Conservation (phyloP, 2,888 invertebrate genomes). For the Eupithecia inturbata region DNA sequence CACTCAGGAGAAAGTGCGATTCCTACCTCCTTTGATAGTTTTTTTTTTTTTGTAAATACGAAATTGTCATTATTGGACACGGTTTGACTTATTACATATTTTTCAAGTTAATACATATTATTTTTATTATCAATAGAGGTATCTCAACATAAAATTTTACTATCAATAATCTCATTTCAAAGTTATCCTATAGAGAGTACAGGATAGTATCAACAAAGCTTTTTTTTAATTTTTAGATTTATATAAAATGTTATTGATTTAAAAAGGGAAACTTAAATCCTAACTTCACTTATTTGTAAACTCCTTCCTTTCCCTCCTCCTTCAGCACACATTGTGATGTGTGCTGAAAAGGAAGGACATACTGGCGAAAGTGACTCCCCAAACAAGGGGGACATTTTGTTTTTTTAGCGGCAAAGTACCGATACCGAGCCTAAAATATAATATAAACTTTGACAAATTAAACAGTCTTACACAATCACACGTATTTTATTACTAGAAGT, state of each 20-base stretch:
- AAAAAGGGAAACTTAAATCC: neutral
- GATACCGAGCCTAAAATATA: neutral
- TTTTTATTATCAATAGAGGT: neutral
- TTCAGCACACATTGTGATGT: too few species aligned
- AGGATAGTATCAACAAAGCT: neutral
- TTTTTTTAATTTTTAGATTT: neutral
- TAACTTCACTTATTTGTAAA: neutral
- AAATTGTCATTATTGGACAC: neutral
- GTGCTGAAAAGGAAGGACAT: too few species aligned
- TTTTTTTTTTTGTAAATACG: neutral
- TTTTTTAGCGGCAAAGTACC: neutral
- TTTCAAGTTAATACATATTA: neutral
- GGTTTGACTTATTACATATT: neutral
- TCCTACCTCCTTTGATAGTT: too few species aligned
- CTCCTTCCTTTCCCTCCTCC: too few species aligned
- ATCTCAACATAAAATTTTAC: neutral
- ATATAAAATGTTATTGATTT: neutral
- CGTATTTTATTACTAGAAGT: slow-evolving; percentile 18
- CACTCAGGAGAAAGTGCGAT: too few species aligned
- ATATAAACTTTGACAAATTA: slow-evolving; percentile 1
- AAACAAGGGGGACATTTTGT: neutral
- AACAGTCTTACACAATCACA: slow-evolving; percentile 54
- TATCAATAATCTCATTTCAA: neutral
- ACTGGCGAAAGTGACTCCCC: neutral
- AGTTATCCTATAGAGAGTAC: neutral